These are phyloP conservation scores for Lineus longissimus DNA, from an alignment of 1,140 invertebrate species.

Conservation along the genomic window DNA sequence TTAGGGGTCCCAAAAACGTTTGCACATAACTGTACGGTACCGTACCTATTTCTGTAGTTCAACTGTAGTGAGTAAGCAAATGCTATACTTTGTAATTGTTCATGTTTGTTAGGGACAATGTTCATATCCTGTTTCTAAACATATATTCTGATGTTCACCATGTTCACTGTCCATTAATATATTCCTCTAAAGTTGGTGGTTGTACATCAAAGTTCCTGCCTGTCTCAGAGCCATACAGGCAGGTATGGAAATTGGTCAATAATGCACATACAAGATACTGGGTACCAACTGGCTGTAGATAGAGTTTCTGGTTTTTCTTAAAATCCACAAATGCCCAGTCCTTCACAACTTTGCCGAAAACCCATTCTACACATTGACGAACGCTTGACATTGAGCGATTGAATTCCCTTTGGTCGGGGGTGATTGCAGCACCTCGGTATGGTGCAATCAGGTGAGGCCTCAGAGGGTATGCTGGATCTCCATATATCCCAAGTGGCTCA, in stretches of 20 bases:
- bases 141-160: too few species aligned
- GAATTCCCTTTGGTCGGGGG: neutral
- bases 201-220: neutral
- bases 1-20: too few species aligned
- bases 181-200: neutral
- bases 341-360: neutral
- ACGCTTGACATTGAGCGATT: neutral
- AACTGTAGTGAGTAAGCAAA: too few species aligned
- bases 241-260: neutral
- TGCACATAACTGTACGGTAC: too few species aligned
- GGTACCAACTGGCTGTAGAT: too few species aligned
- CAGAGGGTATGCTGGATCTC: neutral
- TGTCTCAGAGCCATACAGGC: neutral
- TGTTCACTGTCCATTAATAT: too few species aligned
- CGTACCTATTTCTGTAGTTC: too few species aligned
- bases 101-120: too few species aligned
- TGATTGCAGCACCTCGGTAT: neutral
- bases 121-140: too few species aligned
- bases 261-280: too few species aligned
- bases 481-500: neutral
- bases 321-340: neutral
- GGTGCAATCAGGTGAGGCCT: neutral
- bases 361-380: neutral
- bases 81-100: too few species aligned
- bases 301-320: neutral